Evolutionary conservation across 1,140 invertebrate genomes (phyloP).

Genomic region (Brachionus rubens): DNA sequence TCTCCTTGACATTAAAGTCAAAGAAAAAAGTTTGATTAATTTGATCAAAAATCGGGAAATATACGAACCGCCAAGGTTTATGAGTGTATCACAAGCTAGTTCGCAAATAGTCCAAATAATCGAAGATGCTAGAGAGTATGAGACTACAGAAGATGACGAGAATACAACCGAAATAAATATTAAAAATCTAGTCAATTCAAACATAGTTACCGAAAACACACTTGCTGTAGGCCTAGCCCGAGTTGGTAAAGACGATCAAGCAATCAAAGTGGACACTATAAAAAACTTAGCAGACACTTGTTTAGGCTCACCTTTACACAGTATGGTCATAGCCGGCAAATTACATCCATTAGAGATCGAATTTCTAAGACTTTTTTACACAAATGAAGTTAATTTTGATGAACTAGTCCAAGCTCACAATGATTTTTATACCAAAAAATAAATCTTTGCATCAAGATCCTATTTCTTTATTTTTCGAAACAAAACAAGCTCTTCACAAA

Average conservation of each 20-base stretch:
- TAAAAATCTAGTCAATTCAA: slow-evolving; percentile 46
- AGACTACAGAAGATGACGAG: slow-evolving; percentile 48
- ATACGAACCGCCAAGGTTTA: slow-evolving; percentile 75
- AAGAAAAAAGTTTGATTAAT: slow-evolving; percentile 92
- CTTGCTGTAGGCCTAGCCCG: slow-evolving; percentile 79
- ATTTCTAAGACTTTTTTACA: slow-evolving; percentile 65
- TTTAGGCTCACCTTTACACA: slow-evolving; percentile 86
- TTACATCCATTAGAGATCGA: slow-evolving; percentile 88
- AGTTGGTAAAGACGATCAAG: slow-evolving; percentile 79
- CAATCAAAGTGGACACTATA: slow-evolving; percentile 72
- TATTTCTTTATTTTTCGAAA: background rate
- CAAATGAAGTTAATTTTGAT: slow-evolving; percentile 15
- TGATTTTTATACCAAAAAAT: slow-evolving; percentile 22
- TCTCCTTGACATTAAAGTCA: slow-evolving; percentile 95
- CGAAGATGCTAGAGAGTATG: slow-evolving; percentile 53
- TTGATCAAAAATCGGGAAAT: slow-evolving; percentile 66
- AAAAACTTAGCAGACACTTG: slow-evolving; percentile 71
- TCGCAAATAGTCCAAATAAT: slow-evolving; percentile 76
- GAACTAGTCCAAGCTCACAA: slow-evolving; percentile 34
- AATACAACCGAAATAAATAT: background rate
- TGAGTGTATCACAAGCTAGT: slow-evolving; percentile 81
- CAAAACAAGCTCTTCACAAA: slow-evolving; percentile 11
- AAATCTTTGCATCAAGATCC: slow-evolving; percentile 7
- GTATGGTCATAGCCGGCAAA: slow-evolving; percentile 76
- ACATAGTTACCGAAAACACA: slow-evolving; percentile 59